A percentile compares a stretch with the other conserved stretches of the same genome.
phyloP scores from a whole-genome alignment of 2,888 invertebrate species.

The Cosmorhoe ocellata region DNA sequence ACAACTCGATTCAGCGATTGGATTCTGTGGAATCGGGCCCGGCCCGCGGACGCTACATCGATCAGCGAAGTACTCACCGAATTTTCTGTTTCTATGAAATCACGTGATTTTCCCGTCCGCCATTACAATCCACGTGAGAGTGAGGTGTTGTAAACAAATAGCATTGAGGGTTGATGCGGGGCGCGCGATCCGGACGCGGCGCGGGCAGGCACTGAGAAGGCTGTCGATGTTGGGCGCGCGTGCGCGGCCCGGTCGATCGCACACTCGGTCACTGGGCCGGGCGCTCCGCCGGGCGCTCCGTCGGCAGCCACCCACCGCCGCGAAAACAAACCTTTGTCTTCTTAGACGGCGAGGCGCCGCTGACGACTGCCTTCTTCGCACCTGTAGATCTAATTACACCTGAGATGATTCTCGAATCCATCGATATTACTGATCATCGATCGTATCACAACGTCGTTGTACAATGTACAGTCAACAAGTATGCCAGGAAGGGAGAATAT shows the following conservation, averaged over 20 bases:
- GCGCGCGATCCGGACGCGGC: slow-evolving; percentile 62
- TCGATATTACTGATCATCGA: neutral
- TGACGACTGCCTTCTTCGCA: slow-evolving; percentile 55
- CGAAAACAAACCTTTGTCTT: slow-evolving; percentile 78
- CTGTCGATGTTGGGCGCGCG: slow-evolving; percentile 52
- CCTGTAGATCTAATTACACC: slow-evolving; percentile 57
- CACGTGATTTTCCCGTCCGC: slow-evolving; percentile 45
- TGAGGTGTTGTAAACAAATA: slow-evolving; percentile 40
- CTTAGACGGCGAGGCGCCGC: slow-evolving; percentile 74
- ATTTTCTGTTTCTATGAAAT: slow-evolving; percentile 23
- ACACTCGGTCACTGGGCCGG: slow-evolving; percentile 79
- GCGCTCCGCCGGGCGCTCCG: slow-evolving; percentile 27
- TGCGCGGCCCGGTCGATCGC: slow-evolving; percentile 73
- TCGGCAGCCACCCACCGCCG: slow-evolving; percentile 37
- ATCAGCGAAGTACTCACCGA: slow-evolving; percentile 33
- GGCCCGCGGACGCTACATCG: too few relatives aligned
- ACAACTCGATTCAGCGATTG: neutral
- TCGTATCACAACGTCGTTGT: too few relatives aligned
- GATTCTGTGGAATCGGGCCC: too few relatives aligned
- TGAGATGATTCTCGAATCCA: slow-evolving; percentile 13
- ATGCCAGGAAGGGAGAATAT: too few relatives aligned
- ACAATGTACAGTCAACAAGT: too few relatives aligned
- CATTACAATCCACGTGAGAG: slow-evolving; percentile 45
- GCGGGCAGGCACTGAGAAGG: slow-evolving; percentile 54
- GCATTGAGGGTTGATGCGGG: slow-evolving; percentile 34